Evolutionary conservation across 2,888 invertebrate genomes (phyloP).

Genomic region (Aphodius sticticus): DNA sequence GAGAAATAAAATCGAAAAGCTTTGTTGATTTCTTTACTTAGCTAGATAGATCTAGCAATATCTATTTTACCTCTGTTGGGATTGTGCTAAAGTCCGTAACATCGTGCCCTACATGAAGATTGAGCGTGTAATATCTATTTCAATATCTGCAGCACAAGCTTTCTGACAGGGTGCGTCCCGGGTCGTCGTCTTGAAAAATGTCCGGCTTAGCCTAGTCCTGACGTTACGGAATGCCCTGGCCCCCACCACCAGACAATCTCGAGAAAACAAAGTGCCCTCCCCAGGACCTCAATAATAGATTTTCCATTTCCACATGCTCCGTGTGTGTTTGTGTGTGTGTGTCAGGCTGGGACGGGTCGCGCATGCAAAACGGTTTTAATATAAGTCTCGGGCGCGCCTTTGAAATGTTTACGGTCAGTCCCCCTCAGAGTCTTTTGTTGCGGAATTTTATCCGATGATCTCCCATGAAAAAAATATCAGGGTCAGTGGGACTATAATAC

Average conservation of each 20-base stretch:
- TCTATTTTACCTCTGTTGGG: not conserved
- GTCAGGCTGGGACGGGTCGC: not conserved
- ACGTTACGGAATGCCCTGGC: conserved; percentile 7
- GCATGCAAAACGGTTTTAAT: conserved; percentile 19
- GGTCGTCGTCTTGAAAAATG: conserved; percentile 9
- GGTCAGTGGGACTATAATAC: too few relatives aligned
- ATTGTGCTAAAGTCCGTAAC: not conserved
- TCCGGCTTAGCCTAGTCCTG: not conserved
- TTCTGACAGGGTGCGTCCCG: not conserved
- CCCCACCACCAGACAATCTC: conserved; percentile 14
- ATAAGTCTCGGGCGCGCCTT: not conserved
- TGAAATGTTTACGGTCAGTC: not conserved
- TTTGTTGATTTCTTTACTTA: too few relatives aligned
- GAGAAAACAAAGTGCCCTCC: conserved; percentile 16
- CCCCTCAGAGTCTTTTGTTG: not conserved
- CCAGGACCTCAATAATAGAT: conserved; percentile 21
- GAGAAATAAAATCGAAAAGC: too few relatives aligned
- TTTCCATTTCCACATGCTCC: conserved; percentile 15
- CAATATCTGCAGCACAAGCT: not conserved
- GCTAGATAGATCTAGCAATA: not conserved
- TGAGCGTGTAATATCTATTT: not conserved
- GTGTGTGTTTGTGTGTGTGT: not conserved
- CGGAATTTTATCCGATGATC: not conserved
- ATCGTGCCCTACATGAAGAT: not conserved
- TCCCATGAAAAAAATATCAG: not conserved